Percentiles rank a stretch among this genome's conserved stretches.
These are phyloP conservation scores for Stegodyphus dumicola DNA, from an alignment of 1,140 invertebrate species.

Conservation along the genomic window DNA sequence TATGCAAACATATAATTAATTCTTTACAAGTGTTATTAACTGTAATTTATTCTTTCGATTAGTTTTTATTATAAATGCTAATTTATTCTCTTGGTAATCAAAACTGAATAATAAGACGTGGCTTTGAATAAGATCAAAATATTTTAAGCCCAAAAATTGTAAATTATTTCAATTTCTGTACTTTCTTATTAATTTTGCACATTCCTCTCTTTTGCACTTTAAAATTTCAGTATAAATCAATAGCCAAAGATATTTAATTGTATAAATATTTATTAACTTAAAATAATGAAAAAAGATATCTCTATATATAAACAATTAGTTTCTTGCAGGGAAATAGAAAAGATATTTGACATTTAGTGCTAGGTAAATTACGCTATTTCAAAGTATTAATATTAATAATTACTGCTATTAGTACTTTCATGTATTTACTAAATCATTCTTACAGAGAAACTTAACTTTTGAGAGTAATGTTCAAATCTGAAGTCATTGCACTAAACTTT, in stretches of 20 bases:
- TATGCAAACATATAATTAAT: no score
- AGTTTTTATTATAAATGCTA: no score
- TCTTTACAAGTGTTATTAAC: no score
- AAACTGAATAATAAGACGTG: not conserved
- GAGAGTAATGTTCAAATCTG: constrained; percentile 38
- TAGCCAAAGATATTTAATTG: constrained; percentile 21
- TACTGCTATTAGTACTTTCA: constrained; percentile 50
- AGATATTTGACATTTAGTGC: constrained; percentile 10
- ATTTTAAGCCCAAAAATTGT: constrained; percentile 13
- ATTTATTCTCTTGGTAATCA: no score
- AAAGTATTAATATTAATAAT: constrained; percentile 34
- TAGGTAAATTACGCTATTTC: constrained; percentile 56
- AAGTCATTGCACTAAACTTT: constrained; percentile 43
- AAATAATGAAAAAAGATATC: not conserved
- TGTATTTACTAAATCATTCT: constrained; percentile 49
- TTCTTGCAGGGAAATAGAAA: constrained; percentile 37
- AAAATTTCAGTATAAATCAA: constrained; percentile 34
- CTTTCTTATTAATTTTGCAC: constrained; percentile 30
- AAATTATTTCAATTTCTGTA: constrained; percentile 28
- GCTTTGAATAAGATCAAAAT: constrained; percentile 42
- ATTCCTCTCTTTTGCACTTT: constrained; percentile 39
- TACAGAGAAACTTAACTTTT: constrained; percentile 49
- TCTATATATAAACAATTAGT: constrained; percentile 10
- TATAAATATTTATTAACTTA: not conserved
- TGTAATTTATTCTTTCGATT: no score